Conservation (phyloP, 2,888 invertebrate genomes). For the Acleris sparsana region DNA sequence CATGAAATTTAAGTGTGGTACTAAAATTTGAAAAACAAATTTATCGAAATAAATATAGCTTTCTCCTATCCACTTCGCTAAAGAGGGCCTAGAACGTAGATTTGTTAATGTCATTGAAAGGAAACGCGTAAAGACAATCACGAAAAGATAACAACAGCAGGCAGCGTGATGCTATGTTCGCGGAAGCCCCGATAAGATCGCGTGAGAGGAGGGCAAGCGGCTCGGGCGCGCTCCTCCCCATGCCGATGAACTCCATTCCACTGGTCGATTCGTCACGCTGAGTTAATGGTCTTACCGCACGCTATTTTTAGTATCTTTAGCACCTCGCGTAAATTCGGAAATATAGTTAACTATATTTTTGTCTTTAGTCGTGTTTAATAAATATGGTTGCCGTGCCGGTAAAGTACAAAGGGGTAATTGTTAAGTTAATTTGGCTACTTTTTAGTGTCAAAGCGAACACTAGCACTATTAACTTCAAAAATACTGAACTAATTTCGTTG, state of each 20-base stretch:
- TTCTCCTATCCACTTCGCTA: too few species aligned
- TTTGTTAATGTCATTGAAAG: conserved; percentile 29
- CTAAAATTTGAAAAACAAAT: too few species aligned
- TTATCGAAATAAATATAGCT: too few species aligned
- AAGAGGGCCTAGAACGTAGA: neutral
- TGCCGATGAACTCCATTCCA: conserved; percentile 49
- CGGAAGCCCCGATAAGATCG: conserved; percentile 81
- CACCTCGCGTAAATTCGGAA: conserved; percentile 40
- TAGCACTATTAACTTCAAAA: too few species aligned
- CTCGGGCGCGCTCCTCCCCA: conserved; percentile 46
- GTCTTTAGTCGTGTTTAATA: too few species aligned
- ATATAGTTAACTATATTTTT: neutral
- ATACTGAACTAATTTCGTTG: too few species aligned
- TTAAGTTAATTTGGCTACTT: too few species aligned
- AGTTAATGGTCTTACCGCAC: conserved; percentile 78
- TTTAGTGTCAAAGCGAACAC: too few species aligned
- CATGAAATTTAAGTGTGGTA: too few species aligned
- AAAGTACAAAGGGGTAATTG: too few species aligned
- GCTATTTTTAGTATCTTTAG: conserved; percentile 77
- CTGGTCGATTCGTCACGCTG: conserved; percentile 81
- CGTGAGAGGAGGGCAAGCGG: conserved; percentile 75
- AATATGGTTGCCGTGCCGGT: too few species aligned
- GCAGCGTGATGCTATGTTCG: conserved; percentile 77
- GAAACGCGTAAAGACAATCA: conserved; percentile 56
- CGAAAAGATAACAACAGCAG: conserved; percentile 43